Evolutionary conservation across 2,888 invertebrate genomes (phyloP).

Genomic region (Brachyopa scutellaris): DNA sequence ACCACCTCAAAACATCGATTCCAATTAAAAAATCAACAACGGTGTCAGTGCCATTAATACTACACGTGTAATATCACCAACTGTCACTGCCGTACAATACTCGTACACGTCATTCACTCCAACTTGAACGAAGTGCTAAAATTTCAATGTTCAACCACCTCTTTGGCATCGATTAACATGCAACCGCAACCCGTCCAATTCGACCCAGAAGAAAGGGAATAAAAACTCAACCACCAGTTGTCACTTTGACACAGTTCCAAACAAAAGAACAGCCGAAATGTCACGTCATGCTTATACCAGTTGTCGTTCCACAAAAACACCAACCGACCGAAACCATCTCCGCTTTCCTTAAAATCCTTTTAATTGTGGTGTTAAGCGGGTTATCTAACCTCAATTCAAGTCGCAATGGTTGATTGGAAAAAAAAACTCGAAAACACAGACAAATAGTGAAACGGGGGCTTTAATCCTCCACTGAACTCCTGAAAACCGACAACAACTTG

Average conservation of each 20-base stretch:
- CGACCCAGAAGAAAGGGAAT: background rate
- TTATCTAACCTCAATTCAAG: conserved; percentile 56
- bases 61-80: no score
- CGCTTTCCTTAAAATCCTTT: conserved; percentile 31
- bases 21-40: no score
- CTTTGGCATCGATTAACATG: no score
- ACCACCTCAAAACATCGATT: background rate
- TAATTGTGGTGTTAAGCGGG: conserved; percentile 55
- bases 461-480: conserved; percentile 23
- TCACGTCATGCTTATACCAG: conserved; percentile 20
- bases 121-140: background rate
- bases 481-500: conserved; percentile 60
- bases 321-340: conserved; percentile 18
- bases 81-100: background rate
- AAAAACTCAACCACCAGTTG: background rate
- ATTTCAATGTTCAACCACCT: conserved; percentile 6
- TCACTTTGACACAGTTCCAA: conserved; percentile 10
- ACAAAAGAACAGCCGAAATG: background rate
- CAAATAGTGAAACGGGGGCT: background rate
- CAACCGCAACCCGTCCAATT: no score
- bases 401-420: conserved; percentile 30
- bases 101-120: no score
- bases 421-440: conserved; percentile 23
- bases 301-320: conserved; percentile 13
- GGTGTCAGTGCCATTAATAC: no score